phyloP scores from a whole-genome alignment of 2,113 vertebrate species.

The Hyaena hyaena region DNA sequence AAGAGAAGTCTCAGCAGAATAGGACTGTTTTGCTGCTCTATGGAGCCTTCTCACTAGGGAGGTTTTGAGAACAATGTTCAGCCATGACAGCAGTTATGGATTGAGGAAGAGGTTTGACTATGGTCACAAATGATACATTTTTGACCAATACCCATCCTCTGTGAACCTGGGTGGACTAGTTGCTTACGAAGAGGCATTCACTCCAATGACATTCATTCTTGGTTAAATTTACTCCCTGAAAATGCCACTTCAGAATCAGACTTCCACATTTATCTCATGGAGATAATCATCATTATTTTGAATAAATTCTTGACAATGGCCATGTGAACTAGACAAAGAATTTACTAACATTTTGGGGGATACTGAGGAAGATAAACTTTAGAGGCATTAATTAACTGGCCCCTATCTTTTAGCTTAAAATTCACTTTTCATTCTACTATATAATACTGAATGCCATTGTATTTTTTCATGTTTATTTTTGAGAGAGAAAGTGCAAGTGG shows the following conservation, averaged over 20 bases:
- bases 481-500: no score
- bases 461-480: no score
- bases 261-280: background rate
- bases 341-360: background rate
- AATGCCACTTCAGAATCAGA: background rate
- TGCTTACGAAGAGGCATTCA: background rate
- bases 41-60: background rate
- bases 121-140: rapidly evolving
- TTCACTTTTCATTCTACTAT: background rate
- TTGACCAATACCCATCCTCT: background rate
- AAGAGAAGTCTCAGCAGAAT: background rate
- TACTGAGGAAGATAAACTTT: background rate
- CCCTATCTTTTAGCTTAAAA: background rate
- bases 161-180: background rate
- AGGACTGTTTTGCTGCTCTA: background rate
- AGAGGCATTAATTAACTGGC: background rate
- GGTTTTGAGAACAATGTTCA: background rate
- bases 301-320: background rate
- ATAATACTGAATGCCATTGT: background rate
- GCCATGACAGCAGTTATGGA: background rate
- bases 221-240: background rate
- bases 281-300: background rate
- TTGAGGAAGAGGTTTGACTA: background rate
- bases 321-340: background rate
- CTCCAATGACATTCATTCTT: background rate